These are phyloP conservation scores for Sylvia borin DNA, from an alignment of 2,797 vertebrate species.

Conservation along the genomic window DNA sequence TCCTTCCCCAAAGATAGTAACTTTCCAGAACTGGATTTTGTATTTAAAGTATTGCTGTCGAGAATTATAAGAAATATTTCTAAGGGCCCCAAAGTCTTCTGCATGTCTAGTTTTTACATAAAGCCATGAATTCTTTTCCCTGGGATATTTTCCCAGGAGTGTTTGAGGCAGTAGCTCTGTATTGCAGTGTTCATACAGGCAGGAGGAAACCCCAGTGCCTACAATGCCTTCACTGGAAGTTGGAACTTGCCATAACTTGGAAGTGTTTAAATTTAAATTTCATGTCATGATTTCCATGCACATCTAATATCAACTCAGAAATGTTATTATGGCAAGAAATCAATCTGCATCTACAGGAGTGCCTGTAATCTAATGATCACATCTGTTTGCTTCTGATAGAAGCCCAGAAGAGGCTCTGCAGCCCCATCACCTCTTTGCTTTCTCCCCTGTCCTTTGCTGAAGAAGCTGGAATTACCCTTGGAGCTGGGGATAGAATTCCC, in stretches of 20 bases:
- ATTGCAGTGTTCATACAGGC: background rate
- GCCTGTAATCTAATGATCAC: background rate
- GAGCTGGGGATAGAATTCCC: background rate
- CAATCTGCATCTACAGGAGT: background rate
- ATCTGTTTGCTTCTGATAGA: background rate
- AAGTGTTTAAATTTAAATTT: background rate
- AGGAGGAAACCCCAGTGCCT: background rate
- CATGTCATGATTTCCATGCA: background rate
- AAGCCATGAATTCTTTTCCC: background rate
- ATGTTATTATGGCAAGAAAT: background rate
- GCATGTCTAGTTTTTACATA: background rate
- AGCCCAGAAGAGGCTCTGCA: background rate
- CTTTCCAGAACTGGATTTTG: slow-evolving; percentile 18
- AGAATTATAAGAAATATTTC: background rate
- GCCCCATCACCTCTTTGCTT: background rate
- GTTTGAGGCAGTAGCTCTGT: background rate
- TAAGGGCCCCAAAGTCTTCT: background rate
- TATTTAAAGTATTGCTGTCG: background rate
- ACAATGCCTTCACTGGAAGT: background rate
- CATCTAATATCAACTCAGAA: background rate
- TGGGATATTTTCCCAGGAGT: background rate
- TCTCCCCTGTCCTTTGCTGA: background rate
- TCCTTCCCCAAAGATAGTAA: background rate
- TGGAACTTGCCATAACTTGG: background rate
- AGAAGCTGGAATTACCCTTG: slow-evolving; percentile 13